phyloP scores from a whole-genome alignment of 2,113 vertebrate genomes.

The Chunga burmeisteri region DNA sequence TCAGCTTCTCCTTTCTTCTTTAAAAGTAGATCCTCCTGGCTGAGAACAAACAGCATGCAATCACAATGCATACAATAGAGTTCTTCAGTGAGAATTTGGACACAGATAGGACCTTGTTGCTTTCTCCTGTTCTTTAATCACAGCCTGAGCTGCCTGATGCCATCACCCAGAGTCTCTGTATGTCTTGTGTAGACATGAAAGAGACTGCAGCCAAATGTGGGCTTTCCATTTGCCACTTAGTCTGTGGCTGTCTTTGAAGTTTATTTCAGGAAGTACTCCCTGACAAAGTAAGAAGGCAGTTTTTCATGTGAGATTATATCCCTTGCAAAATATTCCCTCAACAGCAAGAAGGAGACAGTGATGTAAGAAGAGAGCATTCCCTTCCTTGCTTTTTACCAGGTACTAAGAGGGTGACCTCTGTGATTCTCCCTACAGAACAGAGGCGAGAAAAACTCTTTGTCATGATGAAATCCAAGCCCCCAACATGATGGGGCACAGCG shows the following conservation, averaged over 20 bases:
- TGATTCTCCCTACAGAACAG: constrained; percentile 40
- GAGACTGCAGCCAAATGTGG: constrained; percentile 34
- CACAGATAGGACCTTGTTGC: constrained; percentile 26
- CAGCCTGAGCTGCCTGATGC: constrained; percentile 25
- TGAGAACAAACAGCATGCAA: neutral
- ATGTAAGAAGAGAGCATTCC: constrained; percentile 33
- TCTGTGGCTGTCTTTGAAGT: constrained; percentile 40
- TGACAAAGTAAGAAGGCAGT: constrained; percentile 12
- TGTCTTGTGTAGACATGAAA: constrained; percentile 46
- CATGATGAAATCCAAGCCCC: constrained; percentile 32
- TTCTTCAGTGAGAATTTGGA: constrained; percentile 9
- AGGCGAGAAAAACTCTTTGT: constrained; percentile 50
- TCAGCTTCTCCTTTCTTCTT: constrained; percentile 28
- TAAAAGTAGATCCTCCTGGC: constrained; percentile 26
- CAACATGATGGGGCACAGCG: constrained; percentile 10
- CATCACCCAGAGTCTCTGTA: constrained; percentile 6
- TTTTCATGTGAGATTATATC: constrained; percentile 44
- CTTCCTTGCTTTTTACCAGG: constrained; percentile 39
- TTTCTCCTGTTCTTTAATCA: constrained; percentile 46
- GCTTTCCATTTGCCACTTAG: constrained; percentile 45
- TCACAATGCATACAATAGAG: neutral
- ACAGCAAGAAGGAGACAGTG: neutral
- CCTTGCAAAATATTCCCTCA: constrained; percentile 41
- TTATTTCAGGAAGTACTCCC: constrained; percentile 35
- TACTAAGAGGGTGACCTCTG: constrained; percentile 11